Conservation (phyloP, 2,888 invertebrate species). For the Xylophagus ater region DNA sequence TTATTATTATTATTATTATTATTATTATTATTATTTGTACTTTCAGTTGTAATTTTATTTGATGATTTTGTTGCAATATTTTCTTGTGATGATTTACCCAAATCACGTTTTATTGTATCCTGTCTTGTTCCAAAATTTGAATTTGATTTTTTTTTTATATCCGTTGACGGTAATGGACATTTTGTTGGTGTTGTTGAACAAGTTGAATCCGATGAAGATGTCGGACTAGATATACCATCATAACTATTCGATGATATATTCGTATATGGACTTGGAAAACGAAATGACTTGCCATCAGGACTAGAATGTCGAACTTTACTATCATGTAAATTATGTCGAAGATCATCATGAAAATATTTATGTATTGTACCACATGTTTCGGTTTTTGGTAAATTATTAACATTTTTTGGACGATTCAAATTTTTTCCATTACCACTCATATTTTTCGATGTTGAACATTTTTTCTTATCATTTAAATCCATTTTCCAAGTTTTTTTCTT, state of each 20-base stretch:
- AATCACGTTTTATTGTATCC: no score
- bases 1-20: conserved; percentile 7
- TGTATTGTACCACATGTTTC: conserved; percentile 4
- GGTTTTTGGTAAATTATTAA: conserved; percentile 13
- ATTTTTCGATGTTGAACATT: conserved; percentile 1
- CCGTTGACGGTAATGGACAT: not conserved
- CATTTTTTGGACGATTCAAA: conserved; percentile 13
- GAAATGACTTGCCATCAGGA: conserved; percentile 12
- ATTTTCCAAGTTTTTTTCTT: conserved; percentile 1
- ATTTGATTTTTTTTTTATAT: not conserved
- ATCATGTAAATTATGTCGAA: conserved; percentile 8
- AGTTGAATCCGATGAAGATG: conserved; percentile 16
- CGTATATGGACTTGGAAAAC: conserved; percentile 20
- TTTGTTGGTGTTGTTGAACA: conserved; percentile 14
- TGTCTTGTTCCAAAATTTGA: not conserved
- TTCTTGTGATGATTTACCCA: no score
- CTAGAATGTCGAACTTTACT: conserved; percentile 10
- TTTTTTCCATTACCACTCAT: conserved; percentile 8
- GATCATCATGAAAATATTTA: conserved; percentile 13
- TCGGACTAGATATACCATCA: conserved; percentile 16
- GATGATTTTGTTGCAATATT: not conserved
- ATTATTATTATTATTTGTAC: conserved; percentile 3
- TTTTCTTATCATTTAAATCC: conserved; percentile 3
- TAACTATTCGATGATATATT: conserved; percentile 14
- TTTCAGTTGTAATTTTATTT: conserved; percentile 2